A percentile compares a stretch with the other conserved stretches of the same genome.
Evolutionary conservation across 2,888 invertebrate genomes (phyloP).

Genomic region (Synergus umbraculus): DNA sequence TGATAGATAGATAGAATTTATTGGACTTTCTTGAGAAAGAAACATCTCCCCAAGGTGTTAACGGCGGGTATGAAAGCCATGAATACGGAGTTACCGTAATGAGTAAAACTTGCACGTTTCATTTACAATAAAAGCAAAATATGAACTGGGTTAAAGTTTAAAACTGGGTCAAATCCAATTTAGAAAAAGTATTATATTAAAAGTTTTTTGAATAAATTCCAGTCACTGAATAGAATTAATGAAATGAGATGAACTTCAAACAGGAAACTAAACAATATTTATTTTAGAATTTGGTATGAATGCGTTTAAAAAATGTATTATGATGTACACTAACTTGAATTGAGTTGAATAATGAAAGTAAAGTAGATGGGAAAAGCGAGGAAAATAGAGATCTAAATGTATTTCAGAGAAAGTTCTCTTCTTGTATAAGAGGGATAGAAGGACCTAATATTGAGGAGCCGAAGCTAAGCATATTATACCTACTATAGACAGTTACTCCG

Average conservation of each 20-base stretch:
- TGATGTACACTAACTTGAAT: not conserved
- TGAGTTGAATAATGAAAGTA: not conserved
- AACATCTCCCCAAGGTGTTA: constrained; percentile 28
- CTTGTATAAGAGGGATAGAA: not conserved
- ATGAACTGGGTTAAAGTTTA: not conserved
- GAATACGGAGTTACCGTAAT: not conserved
- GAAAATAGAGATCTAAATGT: too few species aligned
- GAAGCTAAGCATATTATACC: not conserved
- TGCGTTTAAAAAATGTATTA: too few species aligned
- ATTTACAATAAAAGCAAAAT: not conserved
- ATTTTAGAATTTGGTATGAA: too few species aligned
- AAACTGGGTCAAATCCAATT: not conserved
- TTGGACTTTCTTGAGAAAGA: constrained; percentile 14
- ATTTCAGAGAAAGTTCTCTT: too few species aligned
- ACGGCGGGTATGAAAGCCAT: constrained; percentile 17
- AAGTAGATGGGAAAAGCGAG: not conserved
- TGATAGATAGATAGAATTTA: constrained; percentile 40
- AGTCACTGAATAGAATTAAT: too few species aligned
- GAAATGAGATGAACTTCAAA: too few species aligned
- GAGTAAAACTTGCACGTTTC: not conserved
- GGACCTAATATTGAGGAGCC: not conserved
- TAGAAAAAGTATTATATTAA: not conserved
- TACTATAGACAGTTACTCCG: not conserved
- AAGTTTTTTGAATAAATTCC: too few species aligned
- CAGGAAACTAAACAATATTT: too few species aligned